Evolutionary conservation across 2,797 vertebrate species (phyloP), one percentile per base, ranked within the genome.

Genomic region (Sebastes wilsoni): DNA sequence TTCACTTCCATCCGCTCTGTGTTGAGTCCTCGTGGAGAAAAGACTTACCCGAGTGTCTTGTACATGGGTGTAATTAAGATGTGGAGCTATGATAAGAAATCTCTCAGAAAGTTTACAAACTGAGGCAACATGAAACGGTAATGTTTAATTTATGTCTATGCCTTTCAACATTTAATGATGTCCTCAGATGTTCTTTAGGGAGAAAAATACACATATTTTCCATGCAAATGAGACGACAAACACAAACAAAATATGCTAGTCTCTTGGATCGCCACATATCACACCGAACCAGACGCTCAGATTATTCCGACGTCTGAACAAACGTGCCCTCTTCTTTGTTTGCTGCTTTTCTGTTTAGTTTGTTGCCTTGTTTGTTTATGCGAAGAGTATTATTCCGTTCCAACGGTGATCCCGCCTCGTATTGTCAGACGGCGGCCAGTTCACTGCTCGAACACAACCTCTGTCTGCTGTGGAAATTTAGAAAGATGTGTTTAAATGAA

Each of bases 151-250:
- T 89, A 94, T 91, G 82, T 78, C 38, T 22, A 1, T 64, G 84
- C 85, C 77, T 86, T 89, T 90, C 88, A 91, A 84, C 88, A 79
- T 87, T 90, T 92, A 91, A 92, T 88, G 89, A 90, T 82, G 88
- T 90, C 86, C 89, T 91, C 87, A 73, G 89, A 89, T 87, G 87
- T 91, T 88, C 80, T 88, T 88, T 82, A 18, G 77, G 78, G 81
- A 70, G 72, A 66, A 75, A 87, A 90, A 84, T 84, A 87, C 82
- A 86, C 84, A 80, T 65, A 90, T 93, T 89, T 52, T 77, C 86
- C 72, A 94, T 94, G 88, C 88, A 92, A 94, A 93, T 91, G 85
- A 89, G 84, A 72, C 59, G 64, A 83, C 84, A 90, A 89, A 91
- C 88, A 92, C 89, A 94, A 94, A 93, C 93, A 94, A 91, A 91